These are phyloP conservation scores for Procambarus clarkii DNA, from an alignment of 1,140 invertebrate genomes.

Conservation along the genomic window DNA sequence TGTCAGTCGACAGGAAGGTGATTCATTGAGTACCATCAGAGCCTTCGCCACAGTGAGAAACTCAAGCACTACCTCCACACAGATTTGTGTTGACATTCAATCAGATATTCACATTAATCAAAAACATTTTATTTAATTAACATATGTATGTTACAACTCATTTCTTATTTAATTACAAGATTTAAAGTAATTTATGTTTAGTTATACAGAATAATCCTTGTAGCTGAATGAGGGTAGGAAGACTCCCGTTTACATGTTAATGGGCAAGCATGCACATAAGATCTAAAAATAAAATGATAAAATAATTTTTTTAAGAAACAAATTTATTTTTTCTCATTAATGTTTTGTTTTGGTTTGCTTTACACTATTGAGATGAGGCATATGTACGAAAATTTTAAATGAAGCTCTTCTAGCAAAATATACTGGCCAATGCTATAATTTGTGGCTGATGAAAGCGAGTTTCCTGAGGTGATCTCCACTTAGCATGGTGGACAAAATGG, in stretches of 20 bases:
- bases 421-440: background rate
- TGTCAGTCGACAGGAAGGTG: background rate
- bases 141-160: too few relatives aligned
- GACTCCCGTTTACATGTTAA: constrained; percentile 5
- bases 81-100: too few relatives aligned
- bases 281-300: background rate
- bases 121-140: too few relatives aligned
- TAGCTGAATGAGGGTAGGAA: background rate
- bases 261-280: constrained; percentile 37
- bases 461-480: background rate
- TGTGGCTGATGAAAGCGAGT: background rate
- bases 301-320: background rate
- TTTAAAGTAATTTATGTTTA: background rate
- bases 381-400: background rate
- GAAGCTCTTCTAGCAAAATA: background rate
- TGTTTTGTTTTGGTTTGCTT: background rate
- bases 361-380: background rate
- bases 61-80: background rate
- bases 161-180: too few relatives aligned
- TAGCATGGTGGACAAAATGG: background rate
- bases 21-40: background rate
- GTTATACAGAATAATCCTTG: background rate
- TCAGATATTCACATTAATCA: too few relatives aligned
- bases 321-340: background rate
- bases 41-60: background rate